A percentile compares a stretch with the other conserved stretches of the same genome.
These are phyloP conservation scores for Pardosa pseudoannulata DNA, from an alignment of 2,888 invertebrate species.

Conservation along the genomic window DNA sequence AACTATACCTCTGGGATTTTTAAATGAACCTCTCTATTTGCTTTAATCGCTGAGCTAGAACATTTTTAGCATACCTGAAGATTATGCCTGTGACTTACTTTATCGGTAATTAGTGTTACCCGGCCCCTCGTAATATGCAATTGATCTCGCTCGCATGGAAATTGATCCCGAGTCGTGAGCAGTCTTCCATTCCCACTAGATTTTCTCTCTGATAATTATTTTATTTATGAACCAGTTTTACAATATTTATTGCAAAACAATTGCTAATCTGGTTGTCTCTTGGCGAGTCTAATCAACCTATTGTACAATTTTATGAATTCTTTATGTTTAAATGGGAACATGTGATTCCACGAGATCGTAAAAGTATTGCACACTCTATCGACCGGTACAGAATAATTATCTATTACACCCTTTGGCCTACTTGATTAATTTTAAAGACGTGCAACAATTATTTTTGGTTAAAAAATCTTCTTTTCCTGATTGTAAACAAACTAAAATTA, in stretches of 20 bases:
- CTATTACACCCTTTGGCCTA: too few species aligned
- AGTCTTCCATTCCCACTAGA: not conserved
- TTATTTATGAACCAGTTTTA: not conserved
- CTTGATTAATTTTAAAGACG: too few species aligned
- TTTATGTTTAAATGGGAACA: too few species aligned
- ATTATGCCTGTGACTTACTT: not conserved
- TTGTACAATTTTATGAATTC: too few species aligned
- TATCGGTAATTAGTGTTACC: not conserved
- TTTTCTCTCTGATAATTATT: not conserved
- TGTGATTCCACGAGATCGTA: too few species aligned
- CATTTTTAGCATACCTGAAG: slow-evolving; percentile 3
- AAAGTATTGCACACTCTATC: too few species aligned
- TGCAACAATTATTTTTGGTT: too few species aligned
- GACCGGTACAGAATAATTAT: too few species aligned
- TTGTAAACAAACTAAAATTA: too few species aligned
- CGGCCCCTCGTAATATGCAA: not conserved
- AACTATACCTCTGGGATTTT: slow-evolving; percentile 12
- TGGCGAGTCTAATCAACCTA: too few species aligned
- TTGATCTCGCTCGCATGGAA: not conserved
- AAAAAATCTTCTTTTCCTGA: too few species aligned
- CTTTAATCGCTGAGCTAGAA: slow-evolving; percentile 3
- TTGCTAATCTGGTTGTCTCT: not conserved
- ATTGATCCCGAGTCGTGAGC: not conserved
- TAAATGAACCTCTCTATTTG: not conserved
- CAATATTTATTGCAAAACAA: not conserved